phyloP scores from a whole-genome alignment of 2,797 vertebrate species.

The Cercopithecus diana region DNA sequence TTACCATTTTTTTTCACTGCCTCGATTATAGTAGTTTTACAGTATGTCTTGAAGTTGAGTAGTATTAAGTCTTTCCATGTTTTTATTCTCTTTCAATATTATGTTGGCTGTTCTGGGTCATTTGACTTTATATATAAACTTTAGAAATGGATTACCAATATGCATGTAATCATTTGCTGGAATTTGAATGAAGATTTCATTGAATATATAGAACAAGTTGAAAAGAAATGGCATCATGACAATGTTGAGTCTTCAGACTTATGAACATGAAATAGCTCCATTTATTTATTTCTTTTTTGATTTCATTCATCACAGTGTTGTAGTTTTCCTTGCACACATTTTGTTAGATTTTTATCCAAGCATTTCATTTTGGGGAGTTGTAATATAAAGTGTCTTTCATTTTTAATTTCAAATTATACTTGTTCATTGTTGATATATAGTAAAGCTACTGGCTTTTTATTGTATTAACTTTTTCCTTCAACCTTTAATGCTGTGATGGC shows the following conservation, averaged over 20 bases:
- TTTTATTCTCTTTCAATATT: background rate
- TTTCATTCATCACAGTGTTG: background rate
- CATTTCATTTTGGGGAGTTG: background rate
- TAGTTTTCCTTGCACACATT: background rate
- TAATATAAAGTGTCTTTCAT: background rate
- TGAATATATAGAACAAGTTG: background rate
- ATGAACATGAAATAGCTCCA: background rate
- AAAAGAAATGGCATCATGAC: background rate
- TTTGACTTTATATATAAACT: background rate
- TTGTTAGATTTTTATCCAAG: background rate
- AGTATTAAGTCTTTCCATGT: background rate
- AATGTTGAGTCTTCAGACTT: background rate
- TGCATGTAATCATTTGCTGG: background rate
- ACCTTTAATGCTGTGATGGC: background rate
- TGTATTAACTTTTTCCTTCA: background rate
- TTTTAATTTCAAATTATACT: background rate
- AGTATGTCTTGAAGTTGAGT: background rate
- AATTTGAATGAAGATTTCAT: background rate
- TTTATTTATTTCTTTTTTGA: background rate
- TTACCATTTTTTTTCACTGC: background rate
- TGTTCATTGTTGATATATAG: background rate
- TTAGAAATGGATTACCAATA: background rate
- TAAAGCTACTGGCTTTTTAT: background rate
- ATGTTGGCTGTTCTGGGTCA: background rate
- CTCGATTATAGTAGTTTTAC: background rate